Base-by-base conservation (phyloP, 2,888 invertebrate species). In the Liopterus haemorrhoidalis region DNA sequence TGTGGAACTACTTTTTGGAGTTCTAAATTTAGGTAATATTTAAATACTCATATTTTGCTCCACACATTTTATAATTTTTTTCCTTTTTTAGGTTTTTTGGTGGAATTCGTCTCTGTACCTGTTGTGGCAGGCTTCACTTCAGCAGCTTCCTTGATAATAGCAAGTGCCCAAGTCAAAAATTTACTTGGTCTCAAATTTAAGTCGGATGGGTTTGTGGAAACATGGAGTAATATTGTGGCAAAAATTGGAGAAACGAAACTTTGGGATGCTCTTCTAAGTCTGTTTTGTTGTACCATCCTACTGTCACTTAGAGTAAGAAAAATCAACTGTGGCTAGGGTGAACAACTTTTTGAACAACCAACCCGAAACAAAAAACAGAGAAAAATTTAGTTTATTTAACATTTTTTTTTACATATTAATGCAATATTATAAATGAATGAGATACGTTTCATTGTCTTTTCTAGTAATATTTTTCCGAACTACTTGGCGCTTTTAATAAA, bases 51-150 rank as follows among this genome's bases (percentile, higher is more conserved):
- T 39, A 42, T 31, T 25, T 43, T 22, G 16, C 21, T 11, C 6
- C 32, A 36, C 43, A 21, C 16, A 49, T 12, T 8, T 4, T 14
- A 5, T 11, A 16, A 28, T 6, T 12, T 14, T 14, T 19, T 5
- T 5, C n/a, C 36, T 31, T 49, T 56, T 49, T 41, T 66, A 82
- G 82, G 85, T 39, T 83, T 84, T 59, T 68, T 85, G 6, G 79
- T 85, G 11, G 81, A 83, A 49, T 83, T 85, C 55, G 82, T 85
- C 4, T 85, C 85, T 1, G 66, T 78, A 1, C 82, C 85, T 1
- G 85, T 85, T 0, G 81, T 84, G 2, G 78, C 80, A 1, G 85
- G 82, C 0, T 85, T 86, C 62, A 84, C 85, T 2, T 83, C 85
- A 1, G 85, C 85, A 0, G 82, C 85, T 0, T 82, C 85, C 5